phyloP scores from a whole-genome alignment of 2,888 invertebrate genomes.

The Gisinianus flammeolus region DNA sequence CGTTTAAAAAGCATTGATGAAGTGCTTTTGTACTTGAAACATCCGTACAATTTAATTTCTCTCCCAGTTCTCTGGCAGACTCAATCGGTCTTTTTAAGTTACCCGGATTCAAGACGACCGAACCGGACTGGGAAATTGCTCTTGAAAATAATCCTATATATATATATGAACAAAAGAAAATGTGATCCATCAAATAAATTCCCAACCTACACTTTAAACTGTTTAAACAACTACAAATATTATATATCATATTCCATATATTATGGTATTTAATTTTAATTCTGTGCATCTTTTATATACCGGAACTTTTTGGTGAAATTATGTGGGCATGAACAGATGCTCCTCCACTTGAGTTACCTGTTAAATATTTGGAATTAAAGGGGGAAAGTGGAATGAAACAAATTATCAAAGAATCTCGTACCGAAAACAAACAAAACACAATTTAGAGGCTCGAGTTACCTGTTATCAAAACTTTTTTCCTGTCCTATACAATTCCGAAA shows the following conservation, averaged over 20 bases:
- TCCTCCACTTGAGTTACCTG: slow-evolving; percentile 23
- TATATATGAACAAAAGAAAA: neutral
- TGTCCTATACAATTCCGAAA: no score
- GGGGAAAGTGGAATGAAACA: no score
- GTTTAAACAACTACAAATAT: neutral
- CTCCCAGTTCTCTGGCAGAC: slow-evolving; percentile 12
- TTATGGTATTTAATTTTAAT: no score
- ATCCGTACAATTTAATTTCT: slow-evolving; percentile 20
- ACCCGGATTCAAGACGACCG: slow-evolving; percentile 7
- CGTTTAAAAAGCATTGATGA: slow-evolving; percentile 16
- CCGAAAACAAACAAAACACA: no score
- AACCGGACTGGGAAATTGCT: slow-evolving; percentile 19
- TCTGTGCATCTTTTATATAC: neutral
- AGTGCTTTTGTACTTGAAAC: slow-evolving; percentile 11
- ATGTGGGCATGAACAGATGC: slow-evolving; percentile 22
- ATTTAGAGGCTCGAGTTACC: no score
- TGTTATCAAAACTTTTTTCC: slow-evolving; percentile 19
- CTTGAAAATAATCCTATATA: slow-evolving; percentile 17
- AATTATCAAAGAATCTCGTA: no score
- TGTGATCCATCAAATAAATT: neutral
- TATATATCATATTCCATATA: no score
- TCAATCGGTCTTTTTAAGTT: neutral
- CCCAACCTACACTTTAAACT: neutral
- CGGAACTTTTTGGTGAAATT: slow-evolving; percentile 3
- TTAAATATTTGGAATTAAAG: no score